These are phyloP conservation scores for Psococerastis gibbosa DNA, from an alignment of 2,888 invertebrate species.

Conservation along the genomic window DNA sequence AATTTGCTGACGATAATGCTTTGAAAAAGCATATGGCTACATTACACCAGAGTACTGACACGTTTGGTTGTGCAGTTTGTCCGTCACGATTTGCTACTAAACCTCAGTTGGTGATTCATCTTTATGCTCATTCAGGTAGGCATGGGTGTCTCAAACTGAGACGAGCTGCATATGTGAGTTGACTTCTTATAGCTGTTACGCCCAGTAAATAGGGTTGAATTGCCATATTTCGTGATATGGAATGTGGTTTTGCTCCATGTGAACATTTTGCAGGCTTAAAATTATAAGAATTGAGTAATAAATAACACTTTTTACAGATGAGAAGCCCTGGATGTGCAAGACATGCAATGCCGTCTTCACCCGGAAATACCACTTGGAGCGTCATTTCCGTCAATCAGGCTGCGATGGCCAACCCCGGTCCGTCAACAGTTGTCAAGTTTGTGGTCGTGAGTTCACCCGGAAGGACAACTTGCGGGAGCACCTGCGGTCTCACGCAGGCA, in stretches of 20 bases:
- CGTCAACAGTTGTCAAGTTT: constrained; percentile 38
- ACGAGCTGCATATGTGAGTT: too few relatives aligned
- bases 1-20: constrained; percentile 47
- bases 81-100: constrained; percentile 42
- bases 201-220: too few relatives aligned
- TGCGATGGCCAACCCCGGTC: constrained; percentile 38
- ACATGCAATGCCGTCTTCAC: constrained; percentile 53
- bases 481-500: constrained; percentile 42
- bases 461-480: constrained; percentile 56
- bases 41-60: constrained; percentile 45
- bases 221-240: too few relatives aligned
- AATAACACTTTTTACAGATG: constrained; percentile 18
- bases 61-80: constrained; percentile 45
- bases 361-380: constrained; percentile 51
- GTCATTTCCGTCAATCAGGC: constrained; percentile 48
- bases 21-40: constrained; percentile 43
- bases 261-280: too few relatives aligned
- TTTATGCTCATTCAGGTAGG: constrained; percentile 39
- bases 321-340: constrained; percentile 41
- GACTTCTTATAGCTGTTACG: too few relatives aligned
- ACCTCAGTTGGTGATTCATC: constrained; percentile 42
- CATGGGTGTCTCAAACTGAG: too few relatives aligned
- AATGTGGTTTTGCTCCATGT: too few relatives aligned
- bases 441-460: constrained; percentile 40
- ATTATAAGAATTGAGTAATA: too few relatives aligned